phyloP scores from a whole-genome alignment of 2,113 vertebrate genomes.

The Rhipidura dahli region DNA sequence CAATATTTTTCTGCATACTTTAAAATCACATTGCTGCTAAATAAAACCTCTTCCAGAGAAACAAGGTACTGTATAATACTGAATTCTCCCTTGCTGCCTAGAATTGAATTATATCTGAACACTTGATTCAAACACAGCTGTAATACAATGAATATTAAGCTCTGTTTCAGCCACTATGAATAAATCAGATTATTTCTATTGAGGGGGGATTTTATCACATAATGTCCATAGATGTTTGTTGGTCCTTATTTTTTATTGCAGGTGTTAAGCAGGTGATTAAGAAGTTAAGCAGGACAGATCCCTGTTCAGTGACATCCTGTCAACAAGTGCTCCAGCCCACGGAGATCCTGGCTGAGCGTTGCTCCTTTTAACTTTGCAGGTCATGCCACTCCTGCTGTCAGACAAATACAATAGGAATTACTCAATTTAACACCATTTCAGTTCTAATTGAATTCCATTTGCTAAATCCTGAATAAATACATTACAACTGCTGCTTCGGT shows the following conservation, averaged over 20 bases:
- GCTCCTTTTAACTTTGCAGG: slow-evolving; percentile 42
- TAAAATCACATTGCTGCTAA: not conserved
- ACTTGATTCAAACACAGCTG: not conserved
- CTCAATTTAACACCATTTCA: slow-evolving; percentile 76
- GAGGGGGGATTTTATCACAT: not conserved
- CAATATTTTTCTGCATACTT: not conserved
- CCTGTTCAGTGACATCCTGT: slow-evolving; percentile 7
- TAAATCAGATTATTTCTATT: not conserved
- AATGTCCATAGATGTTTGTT: not conserved
- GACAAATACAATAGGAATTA: slow-evolving; percentile 73
- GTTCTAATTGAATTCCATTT: slow-evolving; percentile 79
- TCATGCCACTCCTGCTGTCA: slow-evolving; percentile 57
- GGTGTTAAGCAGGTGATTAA: not conserved
- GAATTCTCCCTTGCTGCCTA: not conserved
- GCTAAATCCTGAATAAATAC: slow-evolving; percentile 80
- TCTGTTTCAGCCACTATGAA: not conserved
- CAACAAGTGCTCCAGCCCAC: not conserved
- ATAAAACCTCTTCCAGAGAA: not conserved
- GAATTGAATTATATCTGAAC: not conserved
- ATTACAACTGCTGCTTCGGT: slow-evolving; percentile 67
- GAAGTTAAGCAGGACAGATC: slow-evolving; percentile 16
- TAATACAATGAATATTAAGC: not conserved
- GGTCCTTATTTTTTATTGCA: not conserved
- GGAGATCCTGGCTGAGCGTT: not conserved
- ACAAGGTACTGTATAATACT: not conserved